These are phyloP conservation scores for Micromesistius poutassou DNA, from an alignment of 2,797 vertebrate genomes.

Conservation along the genomic window DNA sequence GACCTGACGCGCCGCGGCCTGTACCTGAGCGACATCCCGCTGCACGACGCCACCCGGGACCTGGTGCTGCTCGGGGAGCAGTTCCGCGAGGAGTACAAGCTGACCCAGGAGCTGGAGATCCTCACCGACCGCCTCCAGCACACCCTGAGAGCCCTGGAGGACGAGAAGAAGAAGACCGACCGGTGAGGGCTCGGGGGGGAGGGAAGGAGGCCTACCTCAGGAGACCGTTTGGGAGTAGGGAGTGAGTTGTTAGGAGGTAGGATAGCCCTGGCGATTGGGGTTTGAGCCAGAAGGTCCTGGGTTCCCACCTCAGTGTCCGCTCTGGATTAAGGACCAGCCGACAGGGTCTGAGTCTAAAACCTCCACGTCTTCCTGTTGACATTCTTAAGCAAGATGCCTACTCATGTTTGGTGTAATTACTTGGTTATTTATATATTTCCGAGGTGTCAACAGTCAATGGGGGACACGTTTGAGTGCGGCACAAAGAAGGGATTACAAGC, in stretches of 20 bases:
- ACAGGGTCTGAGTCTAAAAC: too few species aligned
- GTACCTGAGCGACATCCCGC: constrained; percentile 95
- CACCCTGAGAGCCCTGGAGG: constrained; percentile 92
- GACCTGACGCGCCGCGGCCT: constrained; percentile 93
- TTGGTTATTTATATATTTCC: too few species aligned
- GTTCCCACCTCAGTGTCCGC: too few species aligned
- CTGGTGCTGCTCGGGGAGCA: constrained; percentile 97
- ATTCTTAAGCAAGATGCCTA: too few species aligned
- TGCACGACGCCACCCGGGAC: constrained; percentile 95
- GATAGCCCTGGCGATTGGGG: too few species aligned
- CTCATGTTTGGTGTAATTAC: too few species aligned
- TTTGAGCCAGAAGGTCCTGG: too few species aligned
- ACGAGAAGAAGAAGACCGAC: constrained; percentile 99
- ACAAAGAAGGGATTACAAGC: too few species aligned
- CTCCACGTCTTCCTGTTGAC: too few species aligned
- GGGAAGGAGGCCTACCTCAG: neutral
- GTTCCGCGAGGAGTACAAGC: constrained; percentile 96
- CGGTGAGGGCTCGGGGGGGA: constrained; percentile 70
- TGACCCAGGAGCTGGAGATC: constrained; percentile 97
- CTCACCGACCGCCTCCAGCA: constrained; percentile 96
- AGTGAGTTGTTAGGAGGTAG: neutral
- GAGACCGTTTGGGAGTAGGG: neutral
- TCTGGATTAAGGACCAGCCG: too few species aligned
- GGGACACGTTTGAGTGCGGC: too few species aligned
- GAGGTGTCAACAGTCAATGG: too few species aligned